phyloP scores from a whole-genome alignment of 2,888 invertebrate genomes.

The Petrophora chlorosata region DNA sequence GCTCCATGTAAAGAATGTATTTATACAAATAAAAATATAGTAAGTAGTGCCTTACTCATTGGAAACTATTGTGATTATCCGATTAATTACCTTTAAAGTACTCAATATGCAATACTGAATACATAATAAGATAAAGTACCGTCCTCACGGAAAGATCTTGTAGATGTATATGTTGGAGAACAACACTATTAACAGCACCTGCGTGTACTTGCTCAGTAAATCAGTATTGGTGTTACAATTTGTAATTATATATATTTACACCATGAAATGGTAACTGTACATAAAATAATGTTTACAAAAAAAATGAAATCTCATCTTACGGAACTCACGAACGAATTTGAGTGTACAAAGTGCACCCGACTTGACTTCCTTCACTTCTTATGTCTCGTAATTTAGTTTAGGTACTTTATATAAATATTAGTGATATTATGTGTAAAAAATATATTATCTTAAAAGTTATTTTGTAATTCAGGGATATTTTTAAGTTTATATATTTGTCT shows the following conservation, averaged over 20 bases:
- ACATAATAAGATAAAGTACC: too few species aligned
- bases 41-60: too few species aligned
- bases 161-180: neutral
- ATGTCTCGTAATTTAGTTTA: constrained; percentile 49
- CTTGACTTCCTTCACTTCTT: constrained; percentile 23
- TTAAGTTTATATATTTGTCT: constrained; percentile 32
- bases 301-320: constrained; percentile 41
- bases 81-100: too few species aligned
- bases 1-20: too few species aligned
- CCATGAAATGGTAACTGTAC: constrained; percentile 28
- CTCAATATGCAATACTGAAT: too few species aligned
- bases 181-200: neutral
- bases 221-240: constrained; percentile 1
- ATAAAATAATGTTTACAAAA: neutral
- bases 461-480: constrained; percentile 40
- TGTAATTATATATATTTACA: constrained; percentile 21
- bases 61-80: too few species aligned
- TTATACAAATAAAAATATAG: too few species aligned
- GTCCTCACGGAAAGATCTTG: neutral
- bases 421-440: constrained; percentile 72
- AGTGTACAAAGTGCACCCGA: constrained; percentile 46
- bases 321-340: constrained; percentile 47
- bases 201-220: neutral
- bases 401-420: constrained; percentile 58
- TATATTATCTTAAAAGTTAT: constrained; percentile 47